phyloP scores from a whole-genome alignment of 2,888 invertebrate species.

The Drosophila glabriapex region DNA sequence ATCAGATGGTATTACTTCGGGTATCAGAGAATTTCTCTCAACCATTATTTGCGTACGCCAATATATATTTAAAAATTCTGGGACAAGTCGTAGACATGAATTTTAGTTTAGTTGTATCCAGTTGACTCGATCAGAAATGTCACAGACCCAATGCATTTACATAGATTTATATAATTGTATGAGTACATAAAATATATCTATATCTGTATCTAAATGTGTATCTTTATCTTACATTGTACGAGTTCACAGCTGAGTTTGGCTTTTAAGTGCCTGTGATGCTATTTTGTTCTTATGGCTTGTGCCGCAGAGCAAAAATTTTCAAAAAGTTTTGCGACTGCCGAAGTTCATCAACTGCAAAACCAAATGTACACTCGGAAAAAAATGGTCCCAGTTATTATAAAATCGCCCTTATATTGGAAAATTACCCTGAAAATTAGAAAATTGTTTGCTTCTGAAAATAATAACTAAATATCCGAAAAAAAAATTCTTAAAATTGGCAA shows the following conservation, averaged over 20 bases:
- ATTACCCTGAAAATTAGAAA: background rate
- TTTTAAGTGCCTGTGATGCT: constrained; percentile 28
- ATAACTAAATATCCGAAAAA: background rate
- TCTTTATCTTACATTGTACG: constrained; percentile 2
- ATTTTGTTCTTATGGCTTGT: constrained; percentile 15
- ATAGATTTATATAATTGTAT: background rate
- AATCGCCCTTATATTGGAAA: background rate
- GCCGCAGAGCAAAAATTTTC: constrained; percentile 7
- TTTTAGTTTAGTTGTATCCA: constrained; percentile 6
- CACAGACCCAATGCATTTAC: constrained; percentile 15
- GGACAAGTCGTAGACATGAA: no score
- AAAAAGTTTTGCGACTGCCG: constrained; percentile 40
- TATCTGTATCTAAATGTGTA: constrained; percentile 1
- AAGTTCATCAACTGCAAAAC: constrained; percentile 24
- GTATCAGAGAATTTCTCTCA: background rate
- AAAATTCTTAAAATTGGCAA: no score
- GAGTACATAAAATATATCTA: background rate
- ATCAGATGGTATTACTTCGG: background rate
- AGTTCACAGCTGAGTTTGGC: constrained; percentile 13
- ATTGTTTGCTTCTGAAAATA: background rate
- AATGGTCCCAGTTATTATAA: background rate
- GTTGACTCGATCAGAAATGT: constrained; percentile 21
- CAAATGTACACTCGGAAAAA: background rate
- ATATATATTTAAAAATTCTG: no score
- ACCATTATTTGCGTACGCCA: no score